A percentile compares a stretch with the other conserved stretches of the same genome.
These are phyloP conservation scores for Onthophagus taurus DNA, from an alignment of 1,140 invertebrate genomes.

Conservation along the genomic window DNA sequence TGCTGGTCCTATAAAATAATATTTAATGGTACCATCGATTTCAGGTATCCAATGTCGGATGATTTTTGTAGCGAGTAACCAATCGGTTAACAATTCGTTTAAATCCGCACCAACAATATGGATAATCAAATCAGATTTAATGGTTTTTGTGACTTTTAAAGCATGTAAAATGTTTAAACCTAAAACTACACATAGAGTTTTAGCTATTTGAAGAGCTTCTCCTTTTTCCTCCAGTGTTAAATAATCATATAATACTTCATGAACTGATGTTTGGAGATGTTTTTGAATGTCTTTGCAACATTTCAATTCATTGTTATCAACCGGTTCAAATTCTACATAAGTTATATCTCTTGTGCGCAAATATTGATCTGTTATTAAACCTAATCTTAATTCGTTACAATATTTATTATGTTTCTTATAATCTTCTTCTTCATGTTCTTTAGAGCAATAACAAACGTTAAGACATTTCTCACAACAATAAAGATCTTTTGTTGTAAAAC, in stretches of 20 bases:
- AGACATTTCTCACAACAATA: constrained; percentile 26
- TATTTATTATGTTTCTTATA: constrained; percentile 20
- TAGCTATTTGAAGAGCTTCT: neutral
- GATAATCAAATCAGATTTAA: constrained; percentile 21
- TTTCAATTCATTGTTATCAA: neutral
- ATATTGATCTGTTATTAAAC: constrained; percentile 17
- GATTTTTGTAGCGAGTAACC: constrained; percentile 26
- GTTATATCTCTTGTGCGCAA: neutral
- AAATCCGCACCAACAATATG: constrained; percentile 31
- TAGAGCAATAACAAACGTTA: constrained; percentile 30
- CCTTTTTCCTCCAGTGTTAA: neutral
- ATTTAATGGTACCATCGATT: constrained; percentile 22
- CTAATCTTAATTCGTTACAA: constrained; percentile 26
- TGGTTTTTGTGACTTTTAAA: constrained; percentile 16
- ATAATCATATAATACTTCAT: neutral
- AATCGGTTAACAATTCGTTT: constrained; percentile 24
- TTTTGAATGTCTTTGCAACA: constrained; percentile 9
- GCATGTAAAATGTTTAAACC: constrained; percentile 27
- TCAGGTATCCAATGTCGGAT: constrained; percentile 27
- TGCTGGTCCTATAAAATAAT: constrained; percentile 33
- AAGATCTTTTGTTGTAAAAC: constrained; percentile 20
- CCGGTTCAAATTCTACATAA: neutral
- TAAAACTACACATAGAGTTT: constrained; percentile 19
- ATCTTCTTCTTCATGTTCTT: constrained; percentile 23
- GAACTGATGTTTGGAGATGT: neutral